Conservation (phyloP, 1,140 invertebrate genomes). For the Belonocnema kinseyi region DNA sequence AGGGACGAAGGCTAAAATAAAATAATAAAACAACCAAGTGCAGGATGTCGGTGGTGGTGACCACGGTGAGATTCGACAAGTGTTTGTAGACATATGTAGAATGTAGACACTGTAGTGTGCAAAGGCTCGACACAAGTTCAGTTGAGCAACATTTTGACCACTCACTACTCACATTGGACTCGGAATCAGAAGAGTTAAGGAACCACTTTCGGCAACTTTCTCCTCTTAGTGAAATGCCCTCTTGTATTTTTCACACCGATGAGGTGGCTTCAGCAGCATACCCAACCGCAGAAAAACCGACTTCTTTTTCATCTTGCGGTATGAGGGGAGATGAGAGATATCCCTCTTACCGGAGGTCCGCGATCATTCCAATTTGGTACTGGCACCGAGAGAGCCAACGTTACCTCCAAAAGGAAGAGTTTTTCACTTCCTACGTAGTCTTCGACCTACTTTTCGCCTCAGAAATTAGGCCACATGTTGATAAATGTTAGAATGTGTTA, state of each 20-base stretch:
- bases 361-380: conserved; percentile 24
- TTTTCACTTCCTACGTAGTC: neutral
- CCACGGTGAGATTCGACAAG: conserved; percentile 13
- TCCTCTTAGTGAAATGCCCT: conserved; percentile 17
- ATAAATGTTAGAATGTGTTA: neutral
- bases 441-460: neutral
- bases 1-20: conserved; percentile 1
- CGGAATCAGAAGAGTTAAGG: conserved; percentile 24
- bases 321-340: neutral
- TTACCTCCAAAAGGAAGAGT: neutral
- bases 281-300: conserved; percentile 18
- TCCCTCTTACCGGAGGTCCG: conserved; percentile 2
- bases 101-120: neutral
- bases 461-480: conserved; percentile 11
- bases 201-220: conserved; percentile 31
- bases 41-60: neutral
- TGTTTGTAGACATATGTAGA: no score
- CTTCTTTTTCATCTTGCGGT: neutral
- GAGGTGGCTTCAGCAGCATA: neutral
- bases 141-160: conserved; percentile 26
- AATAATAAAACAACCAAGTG: neutral
- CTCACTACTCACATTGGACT: conserved; percentile 29
- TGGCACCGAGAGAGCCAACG: neutral
- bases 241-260: conserved; percentile 17
- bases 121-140: neutral